Conservation (phyloP, 1,140 invertebrate genomes). For the Penaeus chinensis region DNA sequence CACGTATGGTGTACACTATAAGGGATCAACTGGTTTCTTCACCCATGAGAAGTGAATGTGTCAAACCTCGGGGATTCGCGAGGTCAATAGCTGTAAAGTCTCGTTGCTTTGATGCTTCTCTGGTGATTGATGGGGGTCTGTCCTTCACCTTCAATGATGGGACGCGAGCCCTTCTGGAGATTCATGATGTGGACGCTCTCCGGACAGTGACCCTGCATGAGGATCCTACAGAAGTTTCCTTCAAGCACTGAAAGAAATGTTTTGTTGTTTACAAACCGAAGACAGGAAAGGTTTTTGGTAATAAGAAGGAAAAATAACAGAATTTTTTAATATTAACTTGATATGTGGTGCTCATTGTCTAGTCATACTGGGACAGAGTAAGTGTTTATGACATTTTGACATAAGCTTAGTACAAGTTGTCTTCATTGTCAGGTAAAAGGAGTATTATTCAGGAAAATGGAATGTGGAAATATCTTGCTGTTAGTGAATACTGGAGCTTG, state of each 20-base stretch:
- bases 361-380: too few species aligned
- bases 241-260: slow-evolving; percentile 43
- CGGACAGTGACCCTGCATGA: slow-evolving; percentile 79
- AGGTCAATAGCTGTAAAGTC: slow-evolving; percentile 83
- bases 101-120: slow-evolving; percentile 91
- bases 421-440: too few species aligned
- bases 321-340: too few species aligned
- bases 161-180: slow-evolving; percentile 85
- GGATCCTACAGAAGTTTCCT: slow-evolving; percentile 44
- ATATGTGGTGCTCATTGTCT: too few species aligned
- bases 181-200: slow-evolving; percentile 86
- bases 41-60: slow-evolving; percentile 72
- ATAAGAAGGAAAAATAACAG: too few species aligned
- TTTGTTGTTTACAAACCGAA: too few species aligned
- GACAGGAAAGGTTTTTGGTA: too few species aligned
- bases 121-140: slow-evolving; percentile 96
- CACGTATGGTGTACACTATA: slow-evolving; percentile 87
- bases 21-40: slow-evolving; percentile 91
- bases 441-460: too few species aligned
- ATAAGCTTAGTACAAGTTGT: too few species aligned
- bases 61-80: slow-evolving; percentile 78
- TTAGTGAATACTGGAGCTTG: too few species aligned
- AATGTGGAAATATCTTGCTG: too few species aligned
- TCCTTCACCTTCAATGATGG: slow-evolving; percentile 96
- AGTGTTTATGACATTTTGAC: too few species aligned